Percentiles rank a stretch among this genome's conserved stretches.
Conservation (phyloP, 2,113 vertebrate genomes). For the Antechinus flavipes region DNA sequence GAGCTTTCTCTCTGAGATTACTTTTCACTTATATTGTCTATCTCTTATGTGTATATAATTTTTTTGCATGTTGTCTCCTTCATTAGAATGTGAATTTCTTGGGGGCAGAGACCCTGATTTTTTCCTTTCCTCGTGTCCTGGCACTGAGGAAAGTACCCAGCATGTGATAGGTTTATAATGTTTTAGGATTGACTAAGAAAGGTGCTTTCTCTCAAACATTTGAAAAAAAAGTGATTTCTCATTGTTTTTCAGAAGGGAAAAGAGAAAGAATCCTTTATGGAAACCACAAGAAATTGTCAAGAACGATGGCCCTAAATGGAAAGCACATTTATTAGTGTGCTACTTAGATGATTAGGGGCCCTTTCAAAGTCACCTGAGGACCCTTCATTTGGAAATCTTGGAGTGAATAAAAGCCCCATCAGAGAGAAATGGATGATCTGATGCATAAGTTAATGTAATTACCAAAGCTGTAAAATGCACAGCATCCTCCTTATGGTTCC, state of each 20-base stretch:
- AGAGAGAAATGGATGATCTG: background rate
- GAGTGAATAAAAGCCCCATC: background rate
- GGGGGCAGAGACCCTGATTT: background rate
- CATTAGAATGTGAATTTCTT: background rate
- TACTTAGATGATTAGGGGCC: background rate
- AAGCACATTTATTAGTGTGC: slow-evolving; percentile 60
- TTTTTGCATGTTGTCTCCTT: background rate
- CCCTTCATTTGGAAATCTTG: background rate
- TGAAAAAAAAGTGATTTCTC: slow-evolving; percentile 72
- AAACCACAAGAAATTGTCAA: slow-evolving; percentile 74
- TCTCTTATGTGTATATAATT: background rate
- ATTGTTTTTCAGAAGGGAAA: slow-evolving; percentile 66
- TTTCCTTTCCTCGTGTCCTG: background rate
- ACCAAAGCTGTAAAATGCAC: background rate
- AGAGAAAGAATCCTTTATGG: slow-evolving; percentile 66
- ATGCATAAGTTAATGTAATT: background rate
- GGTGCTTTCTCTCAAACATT: slow-evolving; percentile 66
- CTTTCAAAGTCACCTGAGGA: slow-evolving; percentile 58
- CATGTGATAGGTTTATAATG: background rate
- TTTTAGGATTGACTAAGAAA: slow-evolving; percentile 30
- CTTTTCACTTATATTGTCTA: background rate
- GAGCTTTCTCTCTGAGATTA: background rate
- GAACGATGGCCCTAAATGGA: slow-evolving; percentile 59
- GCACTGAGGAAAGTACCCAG: background rate
- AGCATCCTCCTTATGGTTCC: background rate